phyloP scores from a whole-genome alignment of 2,113 vertebrate species.

The Caretta caretta region DNA sequence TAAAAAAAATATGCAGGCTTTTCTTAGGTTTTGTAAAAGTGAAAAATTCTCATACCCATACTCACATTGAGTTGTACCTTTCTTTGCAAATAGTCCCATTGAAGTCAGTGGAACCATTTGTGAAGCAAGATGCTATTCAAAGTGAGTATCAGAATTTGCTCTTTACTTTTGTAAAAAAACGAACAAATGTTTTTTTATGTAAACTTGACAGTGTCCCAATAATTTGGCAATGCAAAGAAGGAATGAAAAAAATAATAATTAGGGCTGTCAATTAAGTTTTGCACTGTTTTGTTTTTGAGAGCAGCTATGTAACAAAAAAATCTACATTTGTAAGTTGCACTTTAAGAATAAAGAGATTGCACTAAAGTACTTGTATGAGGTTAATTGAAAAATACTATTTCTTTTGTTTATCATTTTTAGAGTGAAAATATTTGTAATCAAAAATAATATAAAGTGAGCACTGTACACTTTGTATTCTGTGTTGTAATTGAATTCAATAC shows the following conservation, averaged over 20 bases:
- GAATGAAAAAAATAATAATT: neutral
- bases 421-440: too few species aligned
- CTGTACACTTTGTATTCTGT: too few species aligned
- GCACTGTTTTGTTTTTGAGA: too few species aligned
- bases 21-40: neutral
- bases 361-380: too few species aligned
- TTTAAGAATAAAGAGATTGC: too few species aligned
- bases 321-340: too few species aligned
- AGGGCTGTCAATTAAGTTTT: too few species aligned
- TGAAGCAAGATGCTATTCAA: neutral
- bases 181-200: neutral
- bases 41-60: neutral
- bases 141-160: neutral
- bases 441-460: too few species aligned
- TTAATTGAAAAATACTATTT: too few species aligned
- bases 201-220: neutral
- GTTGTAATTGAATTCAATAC: too few species aligned
- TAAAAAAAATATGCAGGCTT: neutral
- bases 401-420: too few species aligned
- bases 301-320: too few species aligned
- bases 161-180: neutral
- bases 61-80: neutral
- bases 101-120: neutral
- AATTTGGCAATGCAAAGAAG: neutral
- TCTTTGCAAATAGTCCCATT: neutral